Evolutionary conservation across 2,113 vertebrate species (phyloP), one percentile per base, ranked within the genome.

Genomic region (Corythoichthys haematopterus): DNA sequence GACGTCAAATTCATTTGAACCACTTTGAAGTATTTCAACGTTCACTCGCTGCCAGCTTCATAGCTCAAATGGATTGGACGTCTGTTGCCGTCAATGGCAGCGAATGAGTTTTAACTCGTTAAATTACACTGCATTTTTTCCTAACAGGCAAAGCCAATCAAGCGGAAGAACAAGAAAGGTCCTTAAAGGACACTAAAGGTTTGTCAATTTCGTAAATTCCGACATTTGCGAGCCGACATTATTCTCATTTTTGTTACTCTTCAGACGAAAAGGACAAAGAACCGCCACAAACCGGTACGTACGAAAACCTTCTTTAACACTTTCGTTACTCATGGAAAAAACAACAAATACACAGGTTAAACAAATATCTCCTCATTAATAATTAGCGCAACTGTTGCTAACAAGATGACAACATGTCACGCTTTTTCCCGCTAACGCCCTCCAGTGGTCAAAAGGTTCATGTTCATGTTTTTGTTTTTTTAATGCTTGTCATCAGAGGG

Each of bases 401-500:
- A 62, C 60, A 61, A 12, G 38, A 9, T 6, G 36, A 2, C 36
- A 36, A 45, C 11, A 2, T 6, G 55, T 2, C 55, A 56, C 40
- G 2, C 16, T 28, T 45, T 62, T 60, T 60, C n/a, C 12, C 8
- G 38, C 60, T 46, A 62, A 62, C 6, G 43, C 43, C 43, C 11
- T n/a, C 40, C 13, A 46, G 12, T 62, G 43, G 38, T 62, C 40
- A 62, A 46, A 62, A 62, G 4, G 20, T 2, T 62, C 20, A 46
- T 33, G 20, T 13, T 46, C 2, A 7, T 57, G 33, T 55, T 55
- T 33, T 53, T 53, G 55, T 57, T 33, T 14, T 28, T 43, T 57
- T n/a, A 13, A 14, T 77, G 74, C 74, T 85, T 88, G 72, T 88
- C 75, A 78, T 3, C 89, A 89, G 88, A 85, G 65, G 70, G 62